A percentile compares a stretch with the other conserved stretches of the same genome.
Evolutionary conservation across 2,113 vertebrate species (phyloP).

Genomic region (Labeo rohita): DNA sequence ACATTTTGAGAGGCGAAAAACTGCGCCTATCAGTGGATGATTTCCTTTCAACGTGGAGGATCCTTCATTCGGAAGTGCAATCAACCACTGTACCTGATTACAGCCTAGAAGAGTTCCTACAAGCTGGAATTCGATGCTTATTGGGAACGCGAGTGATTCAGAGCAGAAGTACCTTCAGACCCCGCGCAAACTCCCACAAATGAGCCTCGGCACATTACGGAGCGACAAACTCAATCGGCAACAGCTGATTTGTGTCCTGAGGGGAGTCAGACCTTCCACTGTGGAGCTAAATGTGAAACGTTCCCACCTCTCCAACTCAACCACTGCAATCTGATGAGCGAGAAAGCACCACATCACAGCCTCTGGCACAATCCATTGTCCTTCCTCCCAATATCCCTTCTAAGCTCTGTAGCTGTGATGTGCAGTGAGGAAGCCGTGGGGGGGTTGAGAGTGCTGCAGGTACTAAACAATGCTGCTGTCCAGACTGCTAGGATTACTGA

Average conservation of each 20-base stretch:
- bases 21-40: constrained; percentile 25
- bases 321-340: constrained; percentile 45
- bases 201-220: constrained; percentile 35
- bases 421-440: not conserved
- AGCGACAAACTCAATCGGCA: constrained; percentile 52
- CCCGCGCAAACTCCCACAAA: constrained; percentile 1
- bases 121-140: constrained; percentile 26
- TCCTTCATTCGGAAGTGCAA: constrained; percentile 22
- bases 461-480: constrained; percentile 13
- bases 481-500: constrained; percentile 16
- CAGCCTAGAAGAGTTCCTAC: constrained; percentile 15
- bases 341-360: constrained; percentile 55
- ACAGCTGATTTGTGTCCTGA: constrained; percentile 48
- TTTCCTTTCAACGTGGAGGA: constrained; percentile 34
- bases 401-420: constrained; percentile 36
- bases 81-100: constrained; percentile 48
- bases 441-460: not conserved
- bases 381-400: constrained; percentile 18
- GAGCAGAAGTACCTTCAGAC: not conserved
- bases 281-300: constrained; percentile 53
- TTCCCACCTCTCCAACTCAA: constrained; percentile 47
- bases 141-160: constrained; percentile 24
- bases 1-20: constrained; percentile 29
- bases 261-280: constrained; percentile 50
- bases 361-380: constrained; percentile 47